A percentile compares a stretch with the other conserved stretches of the same genome.
phyloP scores from a whole-genome alignment of 64 coral and sea anemone genomes.

The Astreopora myriophthalma region DNA sequence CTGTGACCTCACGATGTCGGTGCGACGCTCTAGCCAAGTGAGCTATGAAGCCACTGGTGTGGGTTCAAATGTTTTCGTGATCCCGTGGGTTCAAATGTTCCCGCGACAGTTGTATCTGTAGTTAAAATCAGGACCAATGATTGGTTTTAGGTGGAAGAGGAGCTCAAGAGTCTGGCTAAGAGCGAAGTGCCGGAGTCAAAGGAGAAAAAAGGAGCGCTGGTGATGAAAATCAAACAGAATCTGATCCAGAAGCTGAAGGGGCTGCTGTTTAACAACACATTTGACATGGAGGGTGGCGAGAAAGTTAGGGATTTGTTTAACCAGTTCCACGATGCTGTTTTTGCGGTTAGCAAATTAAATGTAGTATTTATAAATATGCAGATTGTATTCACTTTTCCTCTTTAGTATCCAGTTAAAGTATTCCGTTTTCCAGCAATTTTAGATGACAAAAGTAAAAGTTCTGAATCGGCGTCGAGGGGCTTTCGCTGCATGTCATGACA shows the following conservation, averaged over 20 bases:
- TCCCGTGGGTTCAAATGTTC: not conserved
- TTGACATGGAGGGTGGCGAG: constrained; percentile 53
- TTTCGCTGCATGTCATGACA: too few species aligned
- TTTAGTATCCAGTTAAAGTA: too few species aligned
- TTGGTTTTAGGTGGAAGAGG: constrained; percentile 44
- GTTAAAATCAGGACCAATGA: not conserved
- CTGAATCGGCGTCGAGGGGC: too few species aligned
- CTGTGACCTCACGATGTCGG: too few species aligned
- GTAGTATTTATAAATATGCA: not conserved
- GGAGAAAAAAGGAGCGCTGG: constrained; percentile 55
- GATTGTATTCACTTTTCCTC: too few species aligned
- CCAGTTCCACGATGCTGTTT: constrained; percentile 19
- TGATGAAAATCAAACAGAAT: constrained; percentile 64
- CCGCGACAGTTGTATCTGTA: too few species aligned
- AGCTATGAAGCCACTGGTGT: too few species aligned
- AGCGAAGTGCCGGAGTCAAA: constrained; percentile 50
- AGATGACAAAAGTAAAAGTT: too few species aligned
- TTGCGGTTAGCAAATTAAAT: not conserved
- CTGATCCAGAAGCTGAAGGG: constrained; percentile 50
- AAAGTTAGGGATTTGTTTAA: constrained; percentile 58
- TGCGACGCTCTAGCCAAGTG: too few species aligned
- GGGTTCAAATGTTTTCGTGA: too few species aligned
- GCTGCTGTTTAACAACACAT: constrained; percentile 76
- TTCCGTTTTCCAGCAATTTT: too few species aligned
- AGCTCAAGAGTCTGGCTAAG: constrained; percentile 46